Base-by-base conservation (phyloP, 2,888 invertebrate genomes). In the Diloba caeruleocephala region DNA sequence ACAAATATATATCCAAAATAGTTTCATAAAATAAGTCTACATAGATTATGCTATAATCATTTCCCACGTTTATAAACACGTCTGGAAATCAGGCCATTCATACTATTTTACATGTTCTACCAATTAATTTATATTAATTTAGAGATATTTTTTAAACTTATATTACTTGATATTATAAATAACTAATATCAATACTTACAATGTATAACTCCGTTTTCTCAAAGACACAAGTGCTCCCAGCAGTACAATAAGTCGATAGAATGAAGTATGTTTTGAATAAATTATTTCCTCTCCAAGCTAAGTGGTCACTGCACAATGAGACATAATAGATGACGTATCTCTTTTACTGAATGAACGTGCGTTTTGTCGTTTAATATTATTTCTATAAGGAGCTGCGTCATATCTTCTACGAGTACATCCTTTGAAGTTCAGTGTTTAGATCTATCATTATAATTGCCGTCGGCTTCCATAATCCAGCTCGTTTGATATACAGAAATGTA, bases 271-370 rank as follows among this genome's bases (percentile, higher is more conserved):
- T 74, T 81, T 80, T 85, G 84, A 90, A 92, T 88, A 91, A 90
- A 88, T 89, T 81, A 90, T 89, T 89, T 90, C 89, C 89, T 89
- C 85, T 84, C 75, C 52, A 69, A 79, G 73, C 82, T 88, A 89
- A 91, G 87, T 89, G 89, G 88, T 85, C 87, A 88, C 78, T 79
- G 72, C 78, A 87, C 87, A 89, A 87, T 84, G 81, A 85, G 78
- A 82, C 78, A 82, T 86, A 89, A 89, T 88, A 87, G 85, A 89
- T 85, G 88, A 85, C 82, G 84, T 85, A 84, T 87, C 81, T 84
- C 85, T 87, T 89, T 88, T 71, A 70, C 71, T 84, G 79, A 85
- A 88, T 84, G 80, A 84, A 85, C 72, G 71, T 74, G 72, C 64
- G 74, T 79, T 67, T 78, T 78, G 79, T 79, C 73, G 66, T 74